Evolutionary conservation across 2,888 invertebrate species (phyloP).

Genomic region (Aproaerema taeniolella): DNA sequence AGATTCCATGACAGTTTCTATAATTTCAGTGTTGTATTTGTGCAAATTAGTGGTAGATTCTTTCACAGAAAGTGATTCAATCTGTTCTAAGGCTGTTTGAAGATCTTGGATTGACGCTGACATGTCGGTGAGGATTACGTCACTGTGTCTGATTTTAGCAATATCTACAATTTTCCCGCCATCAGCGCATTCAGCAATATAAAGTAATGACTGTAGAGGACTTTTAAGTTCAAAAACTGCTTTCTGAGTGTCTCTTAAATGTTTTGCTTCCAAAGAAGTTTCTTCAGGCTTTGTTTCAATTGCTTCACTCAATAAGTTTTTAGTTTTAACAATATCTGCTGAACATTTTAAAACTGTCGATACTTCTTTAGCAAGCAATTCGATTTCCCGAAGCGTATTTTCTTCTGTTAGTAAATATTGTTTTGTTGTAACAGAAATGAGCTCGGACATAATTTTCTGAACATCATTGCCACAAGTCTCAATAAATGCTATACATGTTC

Average conservation of each 20-base stretch:
- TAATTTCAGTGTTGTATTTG: constrained; percentile 76
- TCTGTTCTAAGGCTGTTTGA: constrained; percentile 63
- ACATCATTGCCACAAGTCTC: constrained; percentile 78
- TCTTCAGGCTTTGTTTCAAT: constrained; percentile 48
- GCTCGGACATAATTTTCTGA: constrained; percentile 69
- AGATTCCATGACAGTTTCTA: constrained; percentile 80
- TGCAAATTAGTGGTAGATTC: constrained; percentile 57
- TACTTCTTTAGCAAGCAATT: constrained; percentile 67
- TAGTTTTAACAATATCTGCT: constrained; percentile 71
- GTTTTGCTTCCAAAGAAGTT: constrained; percentile 45
- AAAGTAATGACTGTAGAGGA: constrained; percentile 51
- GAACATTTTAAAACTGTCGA: constrained; percentile 68
- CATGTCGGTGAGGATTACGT: constrained; percentile 61
- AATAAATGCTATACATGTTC: constrained; percentile 81
- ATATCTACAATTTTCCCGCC: constrained; percentile 34
- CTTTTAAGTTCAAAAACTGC: constrained; percentile 55
- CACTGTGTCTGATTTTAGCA: constrained; percentile 41
- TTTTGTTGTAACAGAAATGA: constrained; percentile 55
- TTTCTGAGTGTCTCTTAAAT: constrained; percentile 60
- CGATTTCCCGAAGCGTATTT: constrained; percentile 55
- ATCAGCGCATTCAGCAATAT: constrained; percentile 50
- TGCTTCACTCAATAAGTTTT: constrained; percentile 48
- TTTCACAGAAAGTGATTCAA: constrained; percentile 70
- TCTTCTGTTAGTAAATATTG: constrained; percentile 60
- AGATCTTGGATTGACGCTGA: constrained; percentile 68